A percentile compares a stretch with the other conserved stretches of the same genome.
These are phyloP conservation scores for Nipponia nippon DNA, from an alignment of 2,113 vertebrate species.

Conservation along the genomic window DNA sequence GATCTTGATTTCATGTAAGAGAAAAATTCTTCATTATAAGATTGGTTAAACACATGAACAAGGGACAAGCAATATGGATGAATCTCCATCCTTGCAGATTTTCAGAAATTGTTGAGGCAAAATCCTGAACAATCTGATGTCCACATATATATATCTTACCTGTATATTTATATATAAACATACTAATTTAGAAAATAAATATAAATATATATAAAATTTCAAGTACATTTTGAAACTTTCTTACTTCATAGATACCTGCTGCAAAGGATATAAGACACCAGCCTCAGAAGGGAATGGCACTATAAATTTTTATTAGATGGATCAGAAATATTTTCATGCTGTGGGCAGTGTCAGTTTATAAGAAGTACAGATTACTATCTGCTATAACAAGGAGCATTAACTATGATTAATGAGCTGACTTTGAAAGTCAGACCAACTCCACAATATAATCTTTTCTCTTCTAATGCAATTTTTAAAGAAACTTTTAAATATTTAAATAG, in stretches of 20 bases:
- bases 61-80: accelerated
- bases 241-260: not conserved
- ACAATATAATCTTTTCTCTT: slow-evolving; percentile 30
- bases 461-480: slow-evolving; percentile 28
- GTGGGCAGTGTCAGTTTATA: slow-evolving; percentile 32
- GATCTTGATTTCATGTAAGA: not conserved
- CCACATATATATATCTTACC: too few relatives aligned
- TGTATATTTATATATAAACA: not conserved
- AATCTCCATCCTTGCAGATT: not conserved
- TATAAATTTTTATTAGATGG: slow-evolving; percentile 47
- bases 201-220: not conserved
- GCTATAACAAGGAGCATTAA: slow-evolving; percentile 59
- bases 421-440: slow-evolving; percentile 52
- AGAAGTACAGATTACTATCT: slow-evolving; percentile 36
- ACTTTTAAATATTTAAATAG: slow-evolving; percentile 39
- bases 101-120: not conserved
- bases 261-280: not conserved
- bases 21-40: not conserved
- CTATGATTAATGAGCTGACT: slow-evolving; percentile 59
- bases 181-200: not conserved
- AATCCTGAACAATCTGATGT: not conserved
- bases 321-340: slow-evolving; percentile 54
- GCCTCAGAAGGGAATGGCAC: not conserved
- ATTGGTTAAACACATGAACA: not conserved
- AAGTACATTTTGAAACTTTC: not conserved